Base-by-base conservation (phyloP, 2,888 invertebrate genomes). In the Bruchidius siliquastri region DNA sequence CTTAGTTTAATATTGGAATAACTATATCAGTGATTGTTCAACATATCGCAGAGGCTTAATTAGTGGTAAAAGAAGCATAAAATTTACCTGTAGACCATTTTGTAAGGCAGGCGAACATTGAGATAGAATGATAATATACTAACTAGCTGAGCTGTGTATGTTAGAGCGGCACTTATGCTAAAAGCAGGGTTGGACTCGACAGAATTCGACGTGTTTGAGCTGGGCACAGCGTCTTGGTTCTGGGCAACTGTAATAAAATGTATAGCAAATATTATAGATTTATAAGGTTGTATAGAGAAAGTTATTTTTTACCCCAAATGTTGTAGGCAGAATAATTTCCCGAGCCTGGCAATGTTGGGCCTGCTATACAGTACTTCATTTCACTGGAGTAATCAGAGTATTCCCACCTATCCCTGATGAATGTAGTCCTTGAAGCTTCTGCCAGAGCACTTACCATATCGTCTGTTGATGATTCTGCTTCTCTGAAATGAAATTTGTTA, bases 121-220 rank as follows among this genome's bases (percentile, higher is more conserved):
- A 97, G 89, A 85, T 94, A 93, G 88, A 92, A 95, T 71, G 96
- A 94, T 78, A 96, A 88, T 78, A 96, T 88, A 83, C 93, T 91
- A 70, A 94, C 90, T 79, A 97, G 89, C 88, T 97, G 97, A 74
- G 96, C 93, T 68, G 94, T 92, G 85, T 96, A 95, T 68, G 94
- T 93, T 69, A 97, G 90, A 72, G 95, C 97, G 77, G 93, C 96
- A 84, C 90, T 91, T 79, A 93, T 93, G 77, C 91, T 91, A 82
- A 92, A 92, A 69, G 92, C 91, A 79, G 92, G 90, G 84, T 93
- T 92, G 78, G 89, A 89, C 81, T 91, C 90, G 20, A 90, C 88
- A 74, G 88, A 87, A 78, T 88, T 87, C 74, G 88, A 88, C 78
- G 88, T 90, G 78, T 88, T 87, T 22, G 88, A 87, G 69, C 87